phyloP scores from a whole-genome alignment of 1,140 invertebrate species.

The Hypsibius dujardini region DNA sequence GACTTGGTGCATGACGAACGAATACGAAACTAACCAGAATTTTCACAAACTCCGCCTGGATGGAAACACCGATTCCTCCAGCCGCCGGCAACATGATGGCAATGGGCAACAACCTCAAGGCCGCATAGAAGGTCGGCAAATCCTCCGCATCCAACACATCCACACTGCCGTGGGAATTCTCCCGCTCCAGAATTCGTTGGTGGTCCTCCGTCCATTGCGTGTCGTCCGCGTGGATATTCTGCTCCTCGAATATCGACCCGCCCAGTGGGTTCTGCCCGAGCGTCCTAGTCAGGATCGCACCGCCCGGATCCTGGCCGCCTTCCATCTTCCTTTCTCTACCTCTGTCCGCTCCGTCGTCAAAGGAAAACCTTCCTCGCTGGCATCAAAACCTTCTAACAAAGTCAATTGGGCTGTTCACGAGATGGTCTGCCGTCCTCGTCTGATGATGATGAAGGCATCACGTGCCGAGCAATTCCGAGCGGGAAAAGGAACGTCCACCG shows the following conservation, averaged over 20 bases:
- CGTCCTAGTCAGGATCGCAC: neutral
- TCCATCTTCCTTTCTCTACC: neutral
- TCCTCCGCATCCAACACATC: neutral
- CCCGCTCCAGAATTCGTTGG: neutral
- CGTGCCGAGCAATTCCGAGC: too few species aligned
- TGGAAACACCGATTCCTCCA: neutral
- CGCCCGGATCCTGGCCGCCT: neutral
- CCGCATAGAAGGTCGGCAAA: neutral
- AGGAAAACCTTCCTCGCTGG: too few species aligned
- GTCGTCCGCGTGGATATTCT: neutral
- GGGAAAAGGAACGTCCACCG: too few species aligned
- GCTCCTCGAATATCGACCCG: neutral
- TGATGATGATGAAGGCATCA: too few species aligned
- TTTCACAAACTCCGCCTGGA: neutral
- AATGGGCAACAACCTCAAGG: neutral
- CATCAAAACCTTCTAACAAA: too few species aligned
- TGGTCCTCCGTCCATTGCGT: neutral
- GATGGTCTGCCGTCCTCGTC: too few species aligned
- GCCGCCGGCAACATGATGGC: neutral
- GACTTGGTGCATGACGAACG: neutral
- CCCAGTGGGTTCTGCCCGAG: slow-evolving; percentile 3
- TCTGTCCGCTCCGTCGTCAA: too few species aligned
- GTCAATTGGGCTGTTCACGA: too few species aligned
- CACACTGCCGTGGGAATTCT: neutral
- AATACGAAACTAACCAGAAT: neutral